Evolutionary conservation across 2,113 vertebrate genomes (phyloP), one percentile per base, ranked within the genome.

Genomic region (Oreochromis aureus): DNA sequence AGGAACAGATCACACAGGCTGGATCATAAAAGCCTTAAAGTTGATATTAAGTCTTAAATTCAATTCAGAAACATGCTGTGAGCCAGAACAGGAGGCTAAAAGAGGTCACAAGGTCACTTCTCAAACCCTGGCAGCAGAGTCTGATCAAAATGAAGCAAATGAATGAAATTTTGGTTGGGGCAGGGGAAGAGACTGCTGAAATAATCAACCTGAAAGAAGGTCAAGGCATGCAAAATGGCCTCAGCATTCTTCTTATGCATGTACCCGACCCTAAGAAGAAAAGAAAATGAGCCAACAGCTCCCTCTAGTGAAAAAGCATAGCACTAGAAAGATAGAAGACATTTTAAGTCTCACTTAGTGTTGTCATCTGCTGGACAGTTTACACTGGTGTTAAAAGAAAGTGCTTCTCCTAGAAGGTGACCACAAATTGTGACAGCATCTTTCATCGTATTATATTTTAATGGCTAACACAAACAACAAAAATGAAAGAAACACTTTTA

Each of bases 271-370:
- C 4, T 12, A 39, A 66, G 66, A 27, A 44, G 39, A 16, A 44
- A 9, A 16, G 27, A 0, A 71, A 24, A 44, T 84, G n/a, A 82
- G 11, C 44, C 79, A 86, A 10, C 63, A 56, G 85, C 89, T 80
- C 91, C 92, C 87, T 88, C 94, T 93, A 46, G 79, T 87, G 92
- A 6, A 0, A 24, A 58, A 63, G 46, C 0, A 9, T 10, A 32
- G 89, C 88, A 18, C 22, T 16, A n/a, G 6, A 51, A 16, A 9
- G 7, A 59, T 7, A 3, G n/a, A 12, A 19, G 3, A 18, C 5
- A 6, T 58, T 58, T 58, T 34, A 19, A 1, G 32, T 34, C 32
- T 36, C 10, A 36, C 10, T n/a, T 10, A 39, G 22, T 18, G 13
- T 27, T 73, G 13, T 73, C 61, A 66, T 66, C 22, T 27, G 69